A percentile compares a stretch with the other conserved stretches of the same genome.
Evolutionary conservation across 2,113 vertebrate genomes (phyloP).

Genomic region (Capreolus pygargus): DNA sequence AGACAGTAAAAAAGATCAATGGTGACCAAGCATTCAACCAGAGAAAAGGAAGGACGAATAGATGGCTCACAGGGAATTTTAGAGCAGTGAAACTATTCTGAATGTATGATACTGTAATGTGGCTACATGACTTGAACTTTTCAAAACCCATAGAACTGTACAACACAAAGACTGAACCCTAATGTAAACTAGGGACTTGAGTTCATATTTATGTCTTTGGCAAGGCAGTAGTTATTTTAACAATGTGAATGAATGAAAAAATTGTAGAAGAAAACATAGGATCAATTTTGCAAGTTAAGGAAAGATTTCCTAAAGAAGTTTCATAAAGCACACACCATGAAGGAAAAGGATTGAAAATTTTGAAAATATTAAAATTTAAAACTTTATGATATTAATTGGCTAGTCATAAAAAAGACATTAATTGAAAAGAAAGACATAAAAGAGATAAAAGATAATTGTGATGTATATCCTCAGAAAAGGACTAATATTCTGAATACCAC

Average conservation of each 20-base stretch:
- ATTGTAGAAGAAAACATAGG: background rate
- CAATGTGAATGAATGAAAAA: background rate
- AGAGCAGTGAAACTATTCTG: background rate
- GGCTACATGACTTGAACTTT: background rate
- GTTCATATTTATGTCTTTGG: background rate
- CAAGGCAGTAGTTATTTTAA: background rate
- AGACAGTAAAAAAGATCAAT: background rate
- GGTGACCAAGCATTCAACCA: background rate
- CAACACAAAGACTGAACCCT: background rate
- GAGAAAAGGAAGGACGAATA: background rate
- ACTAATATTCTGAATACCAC: background rate
- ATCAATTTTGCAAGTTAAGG: background rate
- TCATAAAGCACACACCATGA: background rate
- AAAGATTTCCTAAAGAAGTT: background rate
- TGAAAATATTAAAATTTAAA: slow-evolving; percentile 1
- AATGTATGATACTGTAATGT: background rate
- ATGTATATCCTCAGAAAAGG: background rate
- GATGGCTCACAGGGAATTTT: background rate
- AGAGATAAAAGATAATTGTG: background rate
- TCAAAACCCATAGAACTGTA: background rate
- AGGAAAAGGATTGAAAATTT: background rate
- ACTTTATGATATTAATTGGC: background rate
- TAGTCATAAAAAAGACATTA: no score
- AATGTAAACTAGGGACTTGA: background rate
- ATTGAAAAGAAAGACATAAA: background rate